Conservation (phyloP, 2,888 invertebrate genomes). For the Amblyjoppa fuscipennis region DNA sequence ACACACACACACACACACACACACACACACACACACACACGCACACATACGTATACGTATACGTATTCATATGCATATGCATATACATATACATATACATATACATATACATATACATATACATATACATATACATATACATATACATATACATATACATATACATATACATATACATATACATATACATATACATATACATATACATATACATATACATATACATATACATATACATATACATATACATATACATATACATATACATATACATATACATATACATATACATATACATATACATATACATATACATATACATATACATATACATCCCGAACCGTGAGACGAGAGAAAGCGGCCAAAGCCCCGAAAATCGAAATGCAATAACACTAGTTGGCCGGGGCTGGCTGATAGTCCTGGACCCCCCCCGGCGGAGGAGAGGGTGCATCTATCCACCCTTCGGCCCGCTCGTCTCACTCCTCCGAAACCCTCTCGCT, state of each 20-base stretch:
- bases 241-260: no score
- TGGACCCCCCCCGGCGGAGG: slow-evolving; percentile 40
- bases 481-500: slow-evolving; percentile 24
- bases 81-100: no score
- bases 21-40: neutral
- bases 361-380: neutral
- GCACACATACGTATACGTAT: neutral
- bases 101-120: no score
- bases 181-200: no score
- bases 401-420: slow-evolving; percentile 66
- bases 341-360: neutral
- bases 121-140: no score
- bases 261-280: no score
- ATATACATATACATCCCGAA: neutral
- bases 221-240: no score
- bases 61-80: no score
- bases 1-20: neutral
- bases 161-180: no score
- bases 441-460: slow-evolving; percentile 66
- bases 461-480: slow-evolving; percentile 20
- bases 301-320: neutral
- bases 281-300: no score
- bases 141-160: no score
- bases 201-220: no score
- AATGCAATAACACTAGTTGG: slow-evolving; percentile 69